Conservation (phyloP, 2,888 invertebrate genomes). For the Napeogenes sylphis region DNA sequence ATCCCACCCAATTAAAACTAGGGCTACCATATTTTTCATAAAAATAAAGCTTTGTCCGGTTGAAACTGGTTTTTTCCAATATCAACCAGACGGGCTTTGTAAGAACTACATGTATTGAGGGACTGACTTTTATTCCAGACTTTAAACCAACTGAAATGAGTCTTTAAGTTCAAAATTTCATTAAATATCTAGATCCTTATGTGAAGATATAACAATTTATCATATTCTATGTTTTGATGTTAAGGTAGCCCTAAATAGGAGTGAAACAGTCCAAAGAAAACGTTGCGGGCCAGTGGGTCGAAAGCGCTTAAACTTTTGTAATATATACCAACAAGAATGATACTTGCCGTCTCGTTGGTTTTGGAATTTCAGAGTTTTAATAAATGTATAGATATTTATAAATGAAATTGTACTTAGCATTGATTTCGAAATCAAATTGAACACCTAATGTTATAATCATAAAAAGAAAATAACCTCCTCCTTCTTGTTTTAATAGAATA, state of each 20-base stretch:
- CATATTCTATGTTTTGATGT: neutral
- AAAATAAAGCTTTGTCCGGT: neutral
- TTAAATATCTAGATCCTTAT: neutral
- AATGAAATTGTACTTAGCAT: neutral
- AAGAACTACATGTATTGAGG: neutral
- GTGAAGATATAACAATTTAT: neutral
- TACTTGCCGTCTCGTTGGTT: conserved; percentile 1
- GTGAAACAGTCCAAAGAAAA: conserved; percentile 38
- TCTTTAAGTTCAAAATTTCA: neutral
- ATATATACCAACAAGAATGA: conserved; percentile 12
- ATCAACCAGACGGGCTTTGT: neutral
- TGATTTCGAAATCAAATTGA: no score
- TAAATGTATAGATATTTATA: neutral
- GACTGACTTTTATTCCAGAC: neutral
- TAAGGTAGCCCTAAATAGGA: conserved; percentile 29
- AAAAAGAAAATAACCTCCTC: no score
- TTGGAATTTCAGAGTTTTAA: neutral
- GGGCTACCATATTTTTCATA: conserved; percentile 6
- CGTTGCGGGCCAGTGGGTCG: conserved; percentile 38
- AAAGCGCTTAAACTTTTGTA: conserved; percentile 40
- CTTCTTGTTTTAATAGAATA: no score
- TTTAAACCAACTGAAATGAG: neutral
- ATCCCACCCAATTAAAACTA: conserved; percentile 38
- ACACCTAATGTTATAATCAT: no score
- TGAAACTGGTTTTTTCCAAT: neutral